Percentiles rank a stretch among this genome's conserved stretches.
Conservation (phyloP, 2,797 vertebrate species). For the Gymnocypris eckloni region DNA sequence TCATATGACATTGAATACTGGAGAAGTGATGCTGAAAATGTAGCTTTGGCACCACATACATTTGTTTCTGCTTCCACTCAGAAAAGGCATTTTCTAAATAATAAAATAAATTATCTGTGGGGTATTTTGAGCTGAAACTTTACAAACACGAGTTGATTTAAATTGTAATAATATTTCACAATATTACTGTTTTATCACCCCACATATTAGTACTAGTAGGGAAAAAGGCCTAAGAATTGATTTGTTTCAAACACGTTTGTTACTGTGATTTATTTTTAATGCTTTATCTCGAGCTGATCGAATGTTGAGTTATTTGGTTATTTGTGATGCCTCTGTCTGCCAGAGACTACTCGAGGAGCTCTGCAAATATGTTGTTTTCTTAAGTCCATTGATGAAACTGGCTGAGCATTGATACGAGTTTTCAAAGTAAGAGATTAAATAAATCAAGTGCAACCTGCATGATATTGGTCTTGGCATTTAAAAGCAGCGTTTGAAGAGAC, state of each 20-base stretch:
- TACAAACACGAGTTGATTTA: neutral
- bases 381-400: neutral
- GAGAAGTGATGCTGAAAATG: neutral
- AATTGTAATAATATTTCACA: neutral
- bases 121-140: too few species aligned
- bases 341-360: neutral
- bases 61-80: too few species aligned
- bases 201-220: neutral
- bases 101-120: too few species aligned
- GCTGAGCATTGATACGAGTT: neutral
- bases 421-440: constrained; percentile 5
- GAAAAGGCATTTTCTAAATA: too few species aligned
- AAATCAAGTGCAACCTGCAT: neutral
- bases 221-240: neutral
- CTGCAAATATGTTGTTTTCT: neutral
- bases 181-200: neutral
- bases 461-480: constrained; percentile 1
- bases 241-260: neutral
- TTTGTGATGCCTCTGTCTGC: neutral
- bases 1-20: neutral
- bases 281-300: neutral
- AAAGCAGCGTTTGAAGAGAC: constrained; percentile 1
- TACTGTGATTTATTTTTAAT: neutral
- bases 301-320: neutral
- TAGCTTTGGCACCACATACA: neutral